These are phyloP conservation scores for Drosophila antonietae DNA, from an alignment of 2,888 invertebrate species.

Conservation along the genomic window DNA sequence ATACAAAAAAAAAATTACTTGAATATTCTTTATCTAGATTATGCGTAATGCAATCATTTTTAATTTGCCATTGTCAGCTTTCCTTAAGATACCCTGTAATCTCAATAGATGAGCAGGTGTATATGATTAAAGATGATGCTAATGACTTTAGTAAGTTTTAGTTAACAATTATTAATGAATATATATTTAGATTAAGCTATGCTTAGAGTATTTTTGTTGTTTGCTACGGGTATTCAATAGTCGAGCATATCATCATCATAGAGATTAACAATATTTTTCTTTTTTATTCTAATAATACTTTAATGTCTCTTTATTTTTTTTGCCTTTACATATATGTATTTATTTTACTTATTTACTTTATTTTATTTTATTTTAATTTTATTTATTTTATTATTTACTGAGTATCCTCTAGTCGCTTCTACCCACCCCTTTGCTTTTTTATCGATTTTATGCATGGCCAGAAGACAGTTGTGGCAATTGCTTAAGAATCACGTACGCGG, in stretches of 20 bases:
- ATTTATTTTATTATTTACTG: too few relatives aligned
- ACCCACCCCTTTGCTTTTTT: conserved; percentile 2
- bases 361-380: too few relatives aligned
- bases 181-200: too few relatives aligned
- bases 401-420: neutral
- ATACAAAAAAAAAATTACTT: conserved; percentile 39
- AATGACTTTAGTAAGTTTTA: too few relatives aligned
- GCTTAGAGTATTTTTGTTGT: too few relatives aligned
- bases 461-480: conserved; percentile 52
- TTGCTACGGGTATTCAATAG: neutral
- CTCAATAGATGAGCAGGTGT: neutral
- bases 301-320: too few relatives aligned
- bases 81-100: conserved; percentile 7
- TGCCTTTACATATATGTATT: too few relatives aligned
- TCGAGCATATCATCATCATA: neutral
- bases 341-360: too few relatives aligned
- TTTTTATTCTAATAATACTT: too few relatives aligned
- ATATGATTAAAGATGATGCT: neutral
- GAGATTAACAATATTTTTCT: neutral
- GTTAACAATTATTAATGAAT: too few relatives aligned
- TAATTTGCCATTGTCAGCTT: conserved; percentile 17
- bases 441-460: conserved; percentile 50
- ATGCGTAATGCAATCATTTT: conserved; percentile 55
- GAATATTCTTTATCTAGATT: conserved; percentile 61
- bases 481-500: conserved; percentile 68